These are phyloP conservation scores for Dryobota labecula DNA, from an alignment of 2,888 invertebrate genomes.

Conservation along the genomic window DNA sequence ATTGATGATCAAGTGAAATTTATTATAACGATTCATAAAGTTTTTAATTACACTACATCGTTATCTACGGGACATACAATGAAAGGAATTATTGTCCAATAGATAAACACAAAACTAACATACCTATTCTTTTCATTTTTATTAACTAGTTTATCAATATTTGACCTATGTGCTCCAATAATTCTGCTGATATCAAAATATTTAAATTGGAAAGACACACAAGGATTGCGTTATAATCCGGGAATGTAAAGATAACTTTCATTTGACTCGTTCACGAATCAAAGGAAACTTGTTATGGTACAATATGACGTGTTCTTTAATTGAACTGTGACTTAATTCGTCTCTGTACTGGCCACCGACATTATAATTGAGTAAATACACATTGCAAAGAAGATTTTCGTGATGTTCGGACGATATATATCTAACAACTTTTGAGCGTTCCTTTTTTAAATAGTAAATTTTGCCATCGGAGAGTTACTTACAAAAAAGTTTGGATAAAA, in stretches of 20 bases:
- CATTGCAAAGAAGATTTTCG: conserved; percentile 57
- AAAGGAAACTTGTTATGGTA: conserved; percentile 50
- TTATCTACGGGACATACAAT: conserved; percentile 9
- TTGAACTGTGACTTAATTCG: conserved; percentile 52
- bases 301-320: conserved; percentile 46
- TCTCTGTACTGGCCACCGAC: conserved; percentile 52
- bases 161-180: conserved; percentile 49
- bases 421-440: conserved; percentile 16
- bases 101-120: conserved; percentile 24
- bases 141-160: conserved; percentile 45
- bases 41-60: conserved; percentile 15
- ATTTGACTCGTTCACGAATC: conserved; percentile 40
- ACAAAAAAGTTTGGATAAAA: conserved; percentile 7
- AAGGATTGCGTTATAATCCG: conserved; percentile 56
- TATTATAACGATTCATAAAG: conserved; percentile 1
- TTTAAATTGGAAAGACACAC: conserved; percentile 50
- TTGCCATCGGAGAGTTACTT: neutral
- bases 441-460: conserved; percentile 21
- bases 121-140: conserved; percentile 36
- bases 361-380: conserved; percentile 56
- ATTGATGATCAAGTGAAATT: neutral
- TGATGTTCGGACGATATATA: conserved; percentile 52
- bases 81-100: conserved; percentile 21
- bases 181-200: conserved; percentile 43
- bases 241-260: conserved; percentile 54